Base-by-base conservation (phyloP, 2,797 vertebrate genomes). In the Acanthurus lineatus region DNA sequence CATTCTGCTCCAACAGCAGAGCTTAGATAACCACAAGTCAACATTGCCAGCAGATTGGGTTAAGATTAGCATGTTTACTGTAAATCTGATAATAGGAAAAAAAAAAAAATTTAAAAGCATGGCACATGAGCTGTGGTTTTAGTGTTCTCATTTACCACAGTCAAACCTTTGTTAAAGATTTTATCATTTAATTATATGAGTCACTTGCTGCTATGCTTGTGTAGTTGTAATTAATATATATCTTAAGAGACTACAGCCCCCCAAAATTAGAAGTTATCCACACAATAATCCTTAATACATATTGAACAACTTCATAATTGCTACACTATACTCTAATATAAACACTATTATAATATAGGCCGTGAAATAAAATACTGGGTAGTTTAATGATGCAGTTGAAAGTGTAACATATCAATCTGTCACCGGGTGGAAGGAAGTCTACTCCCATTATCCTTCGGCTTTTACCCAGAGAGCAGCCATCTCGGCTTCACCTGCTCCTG, bases 391-490 rank as follows among this genome's bases (percentile, higher is more conserved):
- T 61, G 63, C 52, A 17, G 73, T 79, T 58, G 67, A 19, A 65
- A 69, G 52, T 70, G 66, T 84, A 90, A 88, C 35, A 6, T 88
- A 83, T 87, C 60, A 87, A 14, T 83, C 82, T 63, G 70, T 91
- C 88, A 86, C 87, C 91, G 84, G 88, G 89, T 91, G 91, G 91
- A 93, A 92, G 89, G 90, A 93, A 90, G 88, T 93, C 91, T 88
- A 78, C 91, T 91, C 86, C 89, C 88, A 82, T 91, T 90, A 90
- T 90, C 86, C 93, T 82, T 91, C 89, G 85, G 81, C 92, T 93
- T 92, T 93, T 91, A 63, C 82, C 92, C 93, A 95, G 93, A 92
- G 93, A 94, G 94, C 93, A 94, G 93, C 92, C 87, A 82, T 90
- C 91, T 90, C 87, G 89, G 91, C 91, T 80, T 90, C 92, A 48